Base-by-base conservation (phyloP, 2,113 vertebrate genomes). In the Prolemur simus region DNA sequence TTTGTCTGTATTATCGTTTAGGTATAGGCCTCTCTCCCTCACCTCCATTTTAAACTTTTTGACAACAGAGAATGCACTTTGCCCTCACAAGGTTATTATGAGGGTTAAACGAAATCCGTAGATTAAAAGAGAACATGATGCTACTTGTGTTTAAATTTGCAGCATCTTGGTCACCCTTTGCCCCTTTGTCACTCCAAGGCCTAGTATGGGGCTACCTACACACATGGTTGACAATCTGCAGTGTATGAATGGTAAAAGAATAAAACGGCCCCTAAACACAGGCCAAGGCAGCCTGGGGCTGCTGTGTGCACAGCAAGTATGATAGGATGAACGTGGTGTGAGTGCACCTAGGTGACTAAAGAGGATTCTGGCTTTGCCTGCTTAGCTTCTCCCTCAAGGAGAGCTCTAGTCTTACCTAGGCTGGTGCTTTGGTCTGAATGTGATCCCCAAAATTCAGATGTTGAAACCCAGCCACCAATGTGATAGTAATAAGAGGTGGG, bases 311-410 rank as follows among this genome's bases (percentile, higher is more conserved):
- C 8, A 73, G 21, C 17, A 15, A 29, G 27, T 6, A 8, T 64
- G 34, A 29, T 6, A 42, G 39, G 5, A 34, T 13, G 9, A 68
- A 47, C 8, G 8, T 1, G 42, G 9, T 6, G 27, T 18, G 60
- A 39, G 3, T 52, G 23, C 6, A 20, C 8, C 21, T 42, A 14
- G 84, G 1, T 0, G 2, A 7, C 6, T 14, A 37, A 47, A 37
- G 29, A 74, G 11, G 29, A 17, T 71, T 71, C 63, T 8, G 23
- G 52, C 29, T 78, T 37, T 21, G 2, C 49, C 49, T 58, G 68
- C 11, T 66, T 39, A 20, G 8, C 78, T 81, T 47, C 63, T 77
- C 17, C 71, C n/a, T 47, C 6, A n/a, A 6, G 37, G 23, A 15
- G 13, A 37, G 8, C 45, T 34, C 63, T 13, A 6, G 9, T 11